Evolutionary conservation across 2,113 vertebrate species (phyloP), one percentile per base, ranked within the genome.

Genomic region (Chionis minor): DNA sequence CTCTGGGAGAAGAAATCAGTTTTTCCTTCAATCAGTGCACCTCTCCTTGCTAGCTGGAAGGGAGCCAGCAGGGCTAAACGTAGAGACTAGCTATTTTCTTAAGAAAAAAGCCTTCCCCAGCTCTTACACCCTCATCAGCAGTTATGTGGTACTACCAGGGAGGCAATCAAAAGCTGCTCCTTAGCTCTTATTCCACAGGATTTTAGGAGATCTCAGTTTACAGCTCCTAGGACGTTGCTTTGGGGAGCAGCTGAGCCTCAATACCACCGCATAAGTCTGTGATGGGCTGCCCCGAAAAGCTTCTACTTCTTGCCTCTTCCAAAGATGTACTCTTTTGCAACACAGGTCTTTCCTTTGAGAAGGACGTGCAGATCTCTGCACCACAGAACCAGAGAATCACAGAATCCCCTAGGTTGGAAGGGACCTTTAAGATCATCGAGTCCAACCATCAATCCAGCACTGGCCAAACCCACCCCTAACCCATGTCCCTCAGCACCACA

Each of bases 121-220:
- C 21, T 74, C 55, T 78, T 73, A 12, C 66, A 24, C 33, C 38
- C 73, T 61, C 33, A 4, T 38, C 70, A 84, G 24, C 28, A 35
- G 26, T 69, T 84, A 30, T 0, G 0, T 69, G 69, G n/a, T n/a
- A 42, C 40, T 72, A 7, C 38, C 6, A 8, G 16, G 3, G 49
- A 69, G 54, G 28, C 63, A 86, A 38, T 45, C 12, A 2, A 55
- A 89, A 85, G 44, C 38, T 81, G 16, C 32, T 56, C 20, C 45
- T 78, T 79, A 59, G 49, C 65, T 69, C 44, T 80, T 21, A 14
- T 6, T 70, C 45, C 19, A 14, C 0, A 4, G 55, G 42, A 49
- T 87, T 93, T 84, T 70, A 81, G 26, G 40, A 72, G 21, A 42
- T 67, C 47, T 58, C 70, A 33, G 2, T 79, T 93, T 81, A 49